These are phyloP conservation scores for Urocitellus parryii DNA, from an alignment of 2,113 vertebrate genomes.

Conservation along the genomic window DNA sequence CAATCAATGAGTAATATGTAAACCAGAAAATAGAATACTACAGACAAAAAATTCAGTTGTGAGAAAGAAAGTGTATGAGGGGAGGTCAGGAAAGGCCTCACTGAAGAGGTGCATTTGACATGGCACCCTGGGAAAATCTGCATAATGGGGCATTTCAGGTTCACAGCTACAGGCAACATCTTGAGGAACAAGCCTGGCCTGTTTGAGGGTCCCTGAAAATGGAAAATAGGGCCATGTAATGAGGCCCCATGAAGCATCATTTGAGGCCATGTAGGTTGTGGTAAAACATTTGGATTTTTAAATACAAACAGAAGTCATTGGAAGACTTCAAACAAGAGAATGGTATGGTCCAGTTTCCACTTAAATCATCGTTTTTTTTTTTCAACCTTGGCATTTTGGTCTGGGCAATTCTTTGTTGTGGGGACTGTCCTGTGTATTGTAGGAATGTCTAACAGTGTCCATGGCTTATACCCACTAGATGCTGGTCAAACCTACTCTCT, in stretches of 20 bases:
- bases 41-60: background rate
- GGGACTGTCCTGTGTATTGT: background rate
- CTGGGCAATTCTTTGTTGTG: background rate
- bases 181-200: background rate
- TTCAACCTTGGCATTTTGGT: background rate
- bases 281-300: background rate
- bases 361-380: background rate
- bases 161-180: background rate
- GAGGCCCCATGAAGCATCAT: background rate
- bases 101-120: background rate
- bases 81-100: background rate
- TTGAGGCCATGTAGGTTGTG: background rate
- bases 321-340: background rate
- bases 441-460: background rate
- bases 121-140: background rate
- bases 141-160: background rate
- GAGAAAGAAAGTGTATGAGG: background rate
- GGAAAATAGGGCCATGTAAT: background rate
- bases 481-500: background rate
- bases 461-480: background rate
- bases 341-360: background rate
- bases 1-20: background rate
- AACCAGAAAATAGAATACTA: constrained; percentile 16
- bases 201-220: background rate
- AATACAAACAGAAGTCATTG: background rate